Base-by-base conservation (phyloP, 1,140 invertebrate species). In the Zeugodacus cucurbitae region DNA sequence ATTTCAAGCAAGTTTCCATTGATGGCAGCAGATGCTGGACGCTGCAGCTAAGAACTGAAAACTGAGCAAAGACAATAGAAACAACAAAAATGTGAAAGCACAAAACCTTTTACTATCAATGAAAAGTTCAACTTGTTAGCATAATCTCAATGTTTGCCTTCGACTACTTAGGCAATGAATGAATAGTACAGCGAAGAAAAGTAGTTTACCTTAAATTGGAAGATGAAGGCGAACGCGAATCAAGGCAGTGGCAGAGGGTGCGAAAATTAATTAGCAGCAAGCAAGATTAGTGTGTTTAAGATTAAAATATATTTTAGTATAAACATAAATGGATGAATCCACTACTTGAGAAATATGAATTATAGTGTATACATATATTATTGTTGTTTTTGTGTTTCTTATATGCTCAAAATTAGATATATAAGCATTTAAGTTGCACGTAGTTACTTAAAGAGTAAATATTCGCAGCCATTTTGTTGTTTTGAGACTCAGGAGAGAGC, bases 1-100 rank as follows among this genome's bases (percentile, higher is more conserved):
- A 41, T 74, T 74, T 74, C 67, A 74, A 74, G 34, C 34, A 74
- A 41, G 67, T 41, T 74, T 74, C 34, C 67, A 74, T 74, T 74
- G 67, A n/a, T n/a, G n/a, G n/a, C n/a, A n/a, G 67, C 67, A 74
- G 67, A 41, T 20, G 34, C 67, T 74, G 67, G 67, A 74, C 67
- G 34, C 67, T 74, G 67, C 67, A 20, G 67, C 67, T n/a, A n/a
- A n/a, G n/a, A n/a, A n/a, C n/a, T n/a, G n/a, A n/a, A n/a, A n/a
- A n/a, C n/a, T 74, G 58, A 6, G n/a, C 5, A n/a, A 34, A 32
- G 34, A 74, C 67, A 34, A 32, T 34, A 74, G 17, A 1, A 37
- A 74, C 8, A 74, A 34, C 3, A 34, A 20, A 59, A 59, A 67
- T 1, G 4, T 34, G 3, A 67, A 14, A 34, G n/a, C 34, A 1